Conservation (phyloP, 2,888 invertebrate genomes). For the Saturnia japonica region DNA sequence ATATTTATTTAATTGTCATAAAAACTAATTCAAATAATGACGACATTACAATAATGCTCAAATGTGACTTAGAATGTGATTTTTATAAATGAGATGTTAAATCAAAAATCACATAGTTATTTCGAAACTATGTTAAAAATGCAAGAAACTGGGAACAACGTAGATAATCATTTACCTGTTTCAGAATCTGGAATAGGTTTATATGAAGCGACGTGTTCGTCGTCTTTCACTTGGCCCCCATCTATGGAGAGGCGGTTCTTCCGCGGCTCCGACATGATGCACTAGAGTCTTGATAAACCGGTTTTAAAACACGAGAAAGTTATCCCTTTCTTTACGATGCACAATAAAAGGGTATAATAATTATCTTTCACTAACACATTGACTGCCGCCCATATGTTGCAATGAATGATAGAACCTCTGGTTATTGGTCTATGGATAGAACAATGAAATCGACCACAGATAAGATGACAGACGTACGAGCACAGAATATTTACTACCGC, state of each 20-base stretch:
- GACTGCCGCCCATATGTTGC: conserved; percentile 30
- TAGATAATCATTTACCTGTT: conserved; percentile 63
- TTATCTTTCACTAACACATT: conserved; percentile 37
- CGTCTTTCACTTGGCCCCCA: conserved; percentile 75
- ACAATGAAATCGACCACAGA: too few relatives aligned
- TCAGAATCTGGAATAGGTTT: conserved; percentile 82
- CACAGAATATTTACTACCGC: too few relatives aligned
- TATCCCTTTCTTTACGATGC: conserved; percentile 43
- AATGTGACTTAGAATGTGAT: not conserved
- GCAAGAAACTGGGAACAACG: not conserved
- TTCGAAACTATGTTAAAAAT: not conserved
- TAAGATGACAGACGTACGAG: too few relatives aligned
- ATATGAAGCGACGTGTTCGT: conserved; percentile 76
- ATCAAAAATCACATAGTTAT: not conserved
- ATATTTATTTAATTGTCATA: not conserved
- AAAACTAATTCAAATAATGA: not conserved
- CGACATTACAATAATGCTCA: not conserved
- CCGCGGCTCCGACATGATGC: conserved; percentile 69
- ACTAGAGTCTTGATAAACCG: conserved; percentile 47
- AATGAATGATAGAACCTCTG: conserved; percentile 24
- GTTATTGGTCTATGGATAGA: too few relatives aligned
- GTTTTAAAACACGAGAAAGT: conserved; percentile 49
- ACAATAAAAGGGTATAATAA: conserved; percentile 42
- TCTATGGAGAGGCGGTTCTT: conserved; percentile 72
- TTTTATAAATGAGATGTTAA: not conserved